These are phyloP conservation scores for Eleginops maclovinus DNA, from an alignment of 2,113 vertebrate species.

Conservation along the genomic window DNA sequence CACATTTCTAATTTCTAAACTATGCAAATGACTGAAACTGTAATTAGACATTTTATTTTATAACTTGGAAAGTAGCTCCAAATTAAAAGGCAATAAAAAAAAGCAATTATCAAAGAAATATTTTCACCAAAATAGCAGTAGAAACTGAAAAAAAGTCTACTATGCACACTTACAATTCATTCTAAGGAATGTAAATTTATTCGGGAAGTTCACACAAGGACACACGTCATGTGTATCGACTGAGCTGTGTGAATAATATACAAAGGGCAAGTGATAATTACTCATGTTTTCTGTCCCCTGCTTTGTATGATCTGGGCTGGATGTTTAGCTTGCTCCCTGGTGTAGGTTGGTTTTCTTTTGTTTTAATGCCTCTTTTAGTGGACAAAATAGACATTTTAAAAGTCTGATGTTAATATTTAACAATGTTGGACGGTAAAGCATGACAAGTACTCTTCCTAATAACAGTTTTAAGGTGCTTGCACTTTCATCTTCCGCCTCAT, in stretches of 20 bases:
- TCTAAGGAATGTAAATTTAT: constrained; percentile 58
- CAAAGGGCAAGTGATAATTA: constrained; percentile 59
- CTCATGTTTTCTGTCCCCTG: constrained; percentile 30
- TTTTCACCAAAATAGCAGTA: constrained; percentile 39
- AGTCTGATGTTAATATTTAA: background rate
- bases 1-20: constrained; percentile 60
- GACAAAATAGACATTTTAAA: background rate
- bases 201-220: constrained; percentile 66
- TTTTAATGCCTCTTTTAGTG: constrained; percentile 12
- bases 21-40: constrained; percentile 69
- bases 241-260: constrained; percentile 53
- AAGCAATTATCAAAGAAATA: constrained; percentile 62
- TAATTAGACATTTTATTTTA: constrained; percentile 73
- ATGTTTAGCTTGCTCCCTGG: constrained; percentile 26
- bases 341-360: constrained; percentile 10
- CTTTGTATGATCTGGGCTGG: constrained; percentile 31
- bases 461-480: too few relatives aligned
- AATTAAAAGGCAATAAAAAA: constrained; percentile 67
- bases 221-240: constrained; percentile 56
- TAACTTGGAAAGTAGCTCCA: constrained; percentile 42
- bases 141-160: constrained; percentile 48
- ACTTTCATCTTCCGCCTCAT: too few relatives aligned
- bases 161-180: constrained; percentile 33
- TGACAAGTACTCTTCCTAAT: too few relatives aligned
- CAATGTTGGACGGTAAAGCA: background rate